Evolutionary conservation across 2,888 invertebrate species (phyloP), one percentile per base, ranked within the genome.

Genomic region (Metacarcinus magister): DNA sequence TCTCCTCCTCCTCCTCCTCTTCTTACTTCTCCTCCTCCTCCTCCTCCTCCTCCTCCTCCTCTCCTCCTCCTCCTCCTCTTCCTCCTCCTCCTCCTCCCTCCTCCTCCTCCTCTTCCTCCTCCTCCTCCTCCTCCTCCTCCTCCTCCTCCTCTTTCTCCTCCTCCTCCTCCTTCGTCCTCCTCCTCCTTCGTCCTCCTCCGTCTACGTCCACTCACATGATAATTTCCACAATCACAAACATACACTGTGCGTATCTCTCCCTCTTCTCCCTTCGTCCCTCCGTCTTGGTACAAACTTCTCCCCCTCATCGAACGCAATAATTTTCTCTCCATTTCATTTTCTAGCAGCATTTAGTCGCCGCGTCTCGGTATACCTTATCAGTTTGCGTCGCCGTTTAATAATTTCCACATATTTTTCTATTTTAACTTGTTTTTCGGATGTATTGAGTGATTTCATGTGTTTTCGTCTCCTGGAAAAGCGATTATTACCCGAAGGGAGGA

Each of bases 191-290:
- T 28, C 16, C 28, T 46, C 44, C n/a, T 2, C 2, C 67, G n/a
- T 67, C n/a, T n/a, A n/a, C 67, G 23, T 23, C 67, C 67, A 67
- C n/a, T 5, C 67, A n/a, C 19, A 16, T 91, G 67, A 67, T 67
- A 67, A 67, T 67, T 67, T 67, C 23, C 67, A 67, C 67, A 67
- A 67, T 19, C 60, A 67, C 60, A 67, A 67, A 67, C 19, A 67
- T 13, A 67, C 60, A 67, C 60, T 67, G n/a, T 67, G n/a, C n/a
- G n/a, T 67, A 23, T 67, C 67, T 67, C 67, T 67, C 67, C n/a
- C 67, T n/a, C 67, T 46, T n/a, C 43, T 91, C 91, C 43, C 91
- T 91, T 44, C 32, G 28, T 89, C 91, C 43, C 91, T 91, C 67
- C n/a, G 4, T 67, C n/a, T 7, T n/a, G 67, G 8, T 67, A n/a